A percentile compares a stretch with the other conserved stretches of the same genome.
These are phyloP conservation scores for Tetragonula clypearis DNA, from an alignment of 1,140 invertebrate genomes.

Conservation along the genomic window DNA sequence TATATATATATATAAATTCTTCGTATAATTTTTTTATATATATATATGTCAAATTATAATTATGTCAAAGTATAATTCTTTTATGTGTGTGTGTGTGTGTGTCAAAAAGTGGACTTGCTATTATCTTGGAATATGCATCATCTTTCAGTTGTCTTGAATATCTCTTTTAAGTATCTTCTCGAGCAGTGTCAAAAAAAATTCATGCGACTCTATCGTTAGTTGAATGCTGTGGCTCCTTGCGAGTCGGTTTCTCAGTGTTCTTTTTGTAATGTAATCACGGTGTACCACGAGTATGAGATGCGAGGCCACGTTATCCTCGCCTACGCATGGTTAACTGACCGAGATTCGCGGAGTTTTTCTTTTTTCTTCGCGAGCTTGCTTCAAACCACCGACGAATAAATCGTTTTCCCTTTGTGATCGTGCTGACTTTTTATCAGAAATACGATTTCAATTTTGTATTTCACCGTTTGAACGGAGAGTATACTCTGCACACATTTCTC, in stretches of 20 bases:
- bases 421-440: neutral
- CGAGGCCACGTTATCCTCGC: neutral
- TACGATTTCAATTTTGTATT: neutral
- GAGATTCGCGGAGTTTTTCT: constrained; percentile 13
- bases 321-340: constrained; percentile 7
- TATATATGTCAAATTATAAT: too few relatives aligned
- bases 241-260: neutral
- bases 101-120: too few relatives aligned
- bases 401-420: neutral
- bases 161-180: too few relatives aligned
- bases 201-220: too few relatives aligned
- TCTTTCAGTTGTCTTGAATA: too few relatives aligned
- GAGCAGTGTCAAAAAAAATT: too few relatives aligned
- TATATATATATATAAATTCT: too few relatives aligned
- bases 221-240: neutral
- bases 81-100: too few relatives aligned
- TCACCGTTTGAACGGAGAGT: neutral
- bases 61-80: too few relatives aligned
- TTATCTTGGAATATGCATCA: too few relatives aligned
- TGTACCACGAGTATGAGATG: neutral
- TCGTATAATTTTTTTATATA: too few relatives aligned
- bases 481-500: neutral
- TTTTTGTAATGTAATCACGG: constrained; percentile 4
- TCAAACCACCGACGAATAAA: neutral
- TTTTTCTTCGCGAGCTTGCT: constrained; percentile 8